phyloP scores from a whole-genome alignment of 2,797 vertebrate species.

The Betta splendens region DNA sequence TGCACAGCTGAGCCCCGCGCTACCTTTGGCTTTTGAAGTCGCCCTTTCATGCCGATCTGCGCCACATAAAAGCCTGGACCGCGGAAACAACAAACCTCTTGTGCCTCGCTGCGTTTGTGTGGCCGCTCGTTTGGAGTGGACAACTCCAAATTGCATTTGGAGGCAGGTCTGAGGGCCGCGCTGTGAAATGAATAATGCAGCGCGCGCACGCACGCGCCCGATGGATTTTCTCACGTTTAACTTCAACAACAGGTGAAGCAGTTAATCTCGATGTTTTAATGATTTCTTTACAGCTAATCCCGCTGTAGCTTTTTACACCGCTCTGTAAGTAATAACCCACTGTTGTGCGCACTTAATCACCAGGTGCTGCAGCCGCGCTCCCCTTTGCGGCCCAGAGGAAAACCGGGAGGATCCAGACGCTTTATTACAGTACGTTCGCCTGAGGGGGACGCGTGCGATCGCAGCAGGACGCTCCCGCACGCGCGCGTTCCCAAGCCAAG shows the following conservation, averaged over 20 bases:
- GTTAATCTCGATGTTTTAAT: constrained; percentile 48
- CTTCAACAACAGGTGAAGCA: constrained; percentile 21
- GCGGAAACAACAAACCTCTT: constrained; percentile 14
- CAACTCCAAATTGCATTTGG: constrained; percentile 48
- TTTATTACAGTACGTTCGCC: constrained; percentile 24
- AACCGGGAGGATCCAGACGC: constrained; percentile 25
- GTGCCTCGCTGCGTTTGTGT: constrained; percentile 22
- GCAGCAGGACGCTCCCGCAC: constrained; percentile 5
- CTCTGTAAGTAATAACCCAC: constrained; percentile 29
- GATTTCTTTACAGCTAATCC: constrained; percentile 43
- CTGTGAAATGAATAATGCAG: constrained; percentile 64
- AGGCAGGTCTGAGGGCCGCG: constrained; percentile 31
- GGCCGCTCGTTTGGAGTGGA: constrained; percentile 47
- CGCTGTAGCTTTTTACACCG: constrained; percentile 18
- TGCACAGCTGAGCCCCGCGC: neutral
- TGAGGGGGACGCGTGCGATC: constrained; percentile 16
- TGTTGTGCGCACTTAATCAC: constrained; percentile 51
- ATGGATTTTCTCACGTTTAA: constrained; percentile 44
- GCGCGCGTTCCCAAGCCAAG: neutral
- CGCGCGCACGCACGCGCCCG: constrained; percentile 1
- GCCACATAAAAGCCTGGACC: constrained; percentile 26
- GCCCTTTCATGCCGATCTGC: constrained; percentile 24
- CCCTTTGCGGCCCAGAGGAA: constrained; percentile 20
- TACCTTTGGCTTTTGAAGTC: constrained; percentile 16
- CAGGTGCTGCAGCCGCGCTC: constrained; percentile 13